Percentiles rank a stretch among this genome's conserved stretches.
Conservation (phyloP, 2,888 invertebrate genomes). For the Archips xylosteana region DNA sequence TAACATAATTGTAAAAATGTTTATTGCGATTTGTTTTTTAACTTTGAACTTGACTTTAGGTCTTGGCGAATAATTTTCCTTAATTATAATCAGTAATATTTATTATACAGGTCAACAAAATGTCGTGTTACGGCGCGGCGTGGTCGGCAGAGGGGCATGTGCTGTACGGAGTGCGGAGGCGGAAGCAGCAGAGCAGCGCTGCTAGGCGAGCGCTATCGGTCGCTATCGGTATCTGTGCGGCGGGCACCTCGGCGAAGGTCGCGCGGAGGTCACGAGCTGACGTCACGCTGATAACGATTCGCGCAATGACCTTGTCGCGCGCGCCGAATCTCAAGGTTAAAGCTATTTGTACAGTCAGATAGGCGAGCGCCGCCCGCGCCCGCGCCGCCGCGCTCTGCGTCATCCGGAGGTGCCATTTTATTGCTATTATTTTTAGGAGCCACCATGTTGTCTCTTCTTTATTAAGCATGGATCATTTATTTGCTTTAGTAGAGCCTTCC, state of each 20-base stretch:
- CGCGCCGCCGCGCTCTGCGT: conserved; percentile 58
- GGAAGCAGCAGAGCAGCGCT: conserved; percentile 49
- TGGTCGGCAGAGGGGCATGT: neutral
- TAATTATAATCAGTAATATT: neutral
- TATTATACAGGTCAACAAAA: neutral
- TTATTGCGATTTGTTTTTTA: neutral
- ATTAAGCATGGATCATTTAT: conserved; percentile 25
- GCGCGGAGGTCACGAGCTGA: conserved; percentile 79
- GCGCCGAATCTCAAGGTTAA: conserved; percentile 83
- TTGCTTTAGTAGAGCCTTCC: conserved; percentile 15
- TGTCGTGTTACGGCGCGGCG: neutral
- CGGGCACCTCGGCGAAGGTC: conserved; percentile 78
- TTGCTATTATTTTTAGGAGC: conserved; percentile 74
- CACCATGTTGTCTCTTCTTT: conserved; percentile 60
- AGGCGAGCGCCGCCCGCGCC: conserved; percentile 58
- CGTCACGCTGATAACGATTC: conserved; percentile 85
- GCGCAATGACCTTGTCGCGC: conserved; percentile 84
- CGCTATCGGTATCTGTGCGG: conserved; percentile 73
- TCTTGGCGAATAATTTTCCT: neutral
- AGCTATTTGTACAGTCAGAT: conserved; percentile 83
- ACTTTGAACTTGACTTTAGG: neutral
- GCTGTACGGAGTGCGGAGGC: conserved; percentile 19
- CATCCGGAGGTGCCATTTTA: conserved; percentile 75
- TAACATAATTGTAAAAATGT: conserved; percentile 2
- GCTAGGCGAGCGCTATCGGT: conserved; percentile 71